Evolutionary conservation across 2,797 vertebrate genomes (phyloP).

Genomic region (Crypturellus tataupa): DNA sequence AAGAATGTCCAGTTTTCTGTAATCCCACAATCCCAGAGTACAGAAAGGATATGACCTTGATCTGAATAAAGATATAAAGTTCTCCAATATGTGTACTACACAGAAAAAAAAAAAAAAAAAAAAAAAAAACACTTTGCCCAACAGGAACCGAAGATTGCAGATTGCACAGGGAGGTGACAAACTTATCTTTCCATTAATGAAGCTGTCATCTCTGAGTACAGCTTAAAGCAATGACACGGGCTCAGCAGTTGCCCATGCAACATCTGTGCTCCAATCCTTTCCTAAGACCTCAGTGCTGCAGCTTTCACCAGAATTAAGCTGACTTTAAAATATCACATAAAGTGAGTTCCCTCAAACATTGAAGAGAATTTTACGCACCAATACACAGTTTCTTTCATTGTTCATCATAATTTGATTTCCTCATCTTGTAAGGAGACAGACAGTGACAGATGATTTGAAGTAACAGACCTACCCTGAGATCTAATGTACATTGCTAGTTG

Average conservation of each 20-base stretch:
- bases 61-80: neutral
- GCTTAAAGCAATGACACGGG: neutral
- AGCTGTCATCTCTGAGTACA: neutral
- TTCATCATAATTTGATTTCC: slow-evolving; percentile 16
- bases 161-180: neutral
- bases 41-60: neutral
- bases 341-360: neutral
- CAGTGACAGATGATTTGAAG: slow-evolving; percentile 34
- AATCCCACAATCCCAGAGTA: neutral
- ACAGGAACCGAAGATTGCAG: neutral
- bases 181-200: neutral
- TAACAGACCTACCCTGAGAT: neutral
- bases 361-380: neutral
- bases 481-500: neutral
- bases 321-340: neutral
- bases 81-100: neutral
- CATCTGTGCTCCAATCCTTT: slow-evolving; percentile 4
- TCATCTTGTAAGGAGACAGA: neutral
- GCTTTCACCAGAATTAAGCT: neutral
- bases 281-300: neutral
- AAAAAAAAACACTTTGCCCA: neutral
- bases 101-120: neutral
- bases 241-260: neutral
- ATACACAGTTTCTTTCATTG: neutral
- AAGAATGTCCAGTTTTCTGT: neutral